Base-by-base conservation (phyloP, 1,140 invertebrate genomes). In the Trichonephila inaurata region DNA sequence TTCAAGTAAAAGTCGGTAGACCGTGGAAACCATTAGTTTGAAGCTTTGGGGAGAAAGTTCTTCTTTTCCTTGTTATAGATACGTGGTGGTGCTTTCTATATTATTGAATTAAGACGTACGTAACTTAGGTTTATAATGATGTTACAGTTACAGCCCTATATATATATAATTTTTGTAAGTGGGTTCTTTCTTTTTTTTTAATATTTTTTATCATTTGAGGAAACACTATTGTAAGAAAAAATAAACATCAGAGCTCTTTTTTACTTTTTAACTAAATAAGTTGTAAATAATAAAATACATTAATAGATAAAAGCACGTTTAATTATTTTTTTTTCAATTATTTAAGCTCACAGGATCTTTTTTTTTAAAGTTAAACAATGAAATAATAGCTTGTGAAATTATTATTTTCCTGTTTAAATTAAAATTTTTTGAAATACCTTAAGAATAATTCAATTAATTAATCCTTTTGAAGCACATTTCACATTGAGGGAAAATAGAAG, bases 21-120 rank as follows among this genome's bases (percentile, higher is more conserved):
- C 91, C 91, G 28, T 58, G 28, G 91, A 86, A 87, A 92, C 91
- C 91, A 92, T 92, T 92, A 92, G 91, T 86, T 92, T 92, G 91
- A 92, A 87, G 83, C 51, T 72, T 87, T 87, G 21, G 24, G 82
- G 60, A 51, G 44, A 92, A 92, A 91, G 77, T 91, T 91, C 21
- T 85, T 40, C 7, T 91, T 60, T 72, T 64, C 18, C 90, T 83
- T 28, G 51, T 61, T 91, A 77, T 58, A 61, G 91, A 87, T 51
- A 82, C 81, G 77, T 86, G 91, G 86, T 61, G 64, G 24, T n/a
- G 81, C 61, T 83, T 91, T 77, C 60, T 44, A 72, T 16, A 28
- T 92, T 92, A 92, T 92, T 92, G 91, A 92, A 87, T 87, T 92
- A 86, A 60, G 62, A n/a, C 21, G 33, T 16, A n/a, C 69, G 10